Base-by-base conservation (phyloP, 30 jellyfish, hydroid and myxozoan species). In the Cassiopea andromeda region DNA sequence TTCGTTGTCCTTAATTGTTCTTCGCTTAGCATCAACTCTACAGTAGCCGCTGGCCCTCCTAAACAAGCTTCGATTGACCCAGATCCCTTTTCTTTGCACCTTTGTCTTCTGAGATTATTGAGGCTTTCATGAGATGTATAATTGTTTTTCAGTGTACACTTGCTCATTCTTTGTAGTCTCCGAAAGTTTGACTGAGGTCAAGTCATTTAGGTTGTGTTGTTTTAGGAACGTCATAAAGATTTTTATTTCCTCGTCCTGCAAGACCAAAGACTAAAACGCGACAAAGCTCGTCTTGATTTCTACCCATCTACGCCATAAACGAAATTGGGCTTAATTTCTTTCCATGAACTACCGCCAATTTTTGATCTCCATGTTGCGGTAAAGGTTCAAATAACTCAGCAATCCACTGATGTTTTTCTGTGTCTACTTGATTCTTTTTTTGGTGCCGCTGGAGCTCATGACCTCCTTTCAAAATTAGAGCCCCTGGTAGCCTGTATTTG, bases 181-280 rank as follows among this genome's bases (percentile, higher is more conserved):
- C 93, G 93, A 77, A 76, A 86, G 93, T 86, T 86, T 61, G 69
- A 73, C 94, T 15, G 94, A 87, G 94, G 94, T 87, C 94, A 78
- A 58, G 78, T 75, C 82, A 81, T 47, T 66, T 45, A 68, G 48
- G 87, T 66, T 48, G 38, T 87, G 94, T 87, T 87, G 84, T 87
- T 87, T 87, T 73, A 77, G 90, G 94, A 87, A 77, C 75, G 46
- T 18, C 16, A 59, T 77, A 48, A 70, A 73, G 88, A 78, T 57
- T 80, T 75, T 73, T 78, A 61, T 46, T 87, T 61, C 74, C 46
- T 73, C 73, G 69, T 61, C 19, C 72, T 69, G 74, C 58, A 47
- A 87, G 85, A 77, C 78, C 90, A 78, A 87, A 87, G 94, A 81
- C 77, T 71, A 54, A 44, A 44, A 60, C 54, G 44, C 69, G 61